Evolutionary conservation across 1,140 invertebrate genomes (phyloP), one percentile per base, ranked within the genome.

Genomic region (Subanguina moxae): DNA sequence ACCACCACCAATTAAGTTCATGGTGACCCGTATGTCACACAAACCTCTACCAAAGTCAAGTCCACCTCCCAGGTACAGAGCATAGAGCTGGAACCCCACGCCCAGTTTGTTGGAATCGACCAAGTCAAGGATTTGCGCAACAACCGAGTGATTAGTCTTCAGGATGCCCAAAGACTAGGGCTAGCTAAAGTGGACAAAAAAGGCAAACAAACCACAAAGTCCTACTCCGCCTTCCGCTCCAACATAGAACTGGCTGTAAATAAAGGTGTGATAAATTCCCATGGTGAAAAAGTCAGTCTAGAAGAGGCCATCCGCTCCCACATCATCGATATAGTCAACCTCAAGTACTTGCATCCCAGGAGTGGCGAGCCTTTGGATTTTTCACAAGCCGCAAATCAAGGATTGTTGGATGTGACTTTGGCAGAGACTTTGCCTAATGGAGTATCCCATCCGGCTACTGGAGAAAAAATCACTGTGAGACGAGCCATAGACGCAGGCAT

Each of bases 401-500:
- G 78, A 28, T 67, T 82, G 15, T 64, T 83, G 11, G 80, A 83
- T 62, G 76, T 83, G 25, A 83, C 82, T 28, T 65, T 83, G 30
- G 69, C 81, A 17, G 80, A 82, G 38, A 82, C 74, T 56, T 62
- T 82, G 52, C 75, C 81, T 17, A 76, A 74, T 57, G 80, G 80
- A 25, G 71, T 79, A 7, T 68, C 67, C 72, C 69, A 84, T 67
- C 83, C 78, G 25, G 74, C 67, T 15, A 82, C 82, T 64, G 82
- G 83, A 15, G 83, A 85, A 57, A 71, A 72, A 28, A 71, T 93
- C 3, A 88, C 89, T 17, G 85, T 96, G 15, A 90, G 90, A 85
- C 90, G 94, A 79, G 91, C 92, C 1, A 86, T 91, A 57, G 87
- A 87, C 67, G 85, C 88, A 21, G 91, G 92, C 64, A 87, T 90